A percentile compares a stretch with the other conserved stretches of the same genome.
These are phyloP conservation scores for Spheniscus mendiculus DNA, from an alignment of 2,113 vertebrate genomes.

Conservation along the genomic window DNA sequence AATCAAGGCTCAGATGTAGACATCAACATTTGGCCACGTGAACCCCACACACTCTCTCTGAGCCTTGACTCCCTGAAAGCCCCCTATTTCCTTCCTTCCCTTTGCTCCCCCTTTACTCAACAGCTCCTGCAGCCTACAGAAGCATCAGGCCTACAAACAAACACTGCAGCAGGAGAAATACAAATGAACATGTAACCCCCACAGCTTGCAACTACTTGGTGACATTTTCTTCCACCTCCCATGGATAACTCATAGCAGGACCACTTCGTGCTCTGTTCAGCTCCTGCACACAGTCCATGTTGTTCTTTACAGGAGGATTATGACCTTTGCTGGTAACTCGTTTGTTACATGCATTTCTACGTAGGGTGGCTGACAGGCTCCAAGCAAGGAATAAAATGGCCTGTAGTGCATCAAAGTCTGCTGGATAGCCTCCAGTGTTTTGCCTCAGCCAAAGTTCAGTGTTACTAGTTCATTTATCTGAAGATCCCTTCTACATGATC, in stretches of 20 bases:
- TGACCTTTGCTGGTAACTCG: neutral
- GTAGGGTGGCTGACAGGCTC: neutral
- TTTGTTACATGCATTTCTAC: accelerated
- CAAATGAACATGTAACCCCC: neutral
- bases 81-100: neutral
- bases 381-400: neutral
- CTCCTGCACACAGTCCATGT: neutral
- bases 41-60: neutral
- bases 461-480: neutral
- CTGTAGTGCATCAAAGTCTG: neutral
- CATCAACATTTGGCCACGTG: neutral
- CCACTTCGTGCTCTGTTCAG: neutral
- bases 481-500: neutral
- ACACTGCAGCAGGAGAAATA: neutral
- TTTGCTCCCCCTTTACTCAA: neutral
- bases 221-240: neutral
- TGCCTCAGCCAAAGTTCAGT: neutral
- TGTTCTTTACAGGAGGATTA: neutral
- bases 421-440: neutral
- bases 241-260: neutral
- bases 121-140: neutral
- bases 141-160: neutral
- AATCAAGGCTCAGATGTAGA: neutral
- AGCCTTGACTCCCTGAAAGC: neutral
- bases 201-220: neutral